Base-by-base conservation (phyloP, 2,888 invertebrate genomes). In the Aplocera efformata region DNA sequence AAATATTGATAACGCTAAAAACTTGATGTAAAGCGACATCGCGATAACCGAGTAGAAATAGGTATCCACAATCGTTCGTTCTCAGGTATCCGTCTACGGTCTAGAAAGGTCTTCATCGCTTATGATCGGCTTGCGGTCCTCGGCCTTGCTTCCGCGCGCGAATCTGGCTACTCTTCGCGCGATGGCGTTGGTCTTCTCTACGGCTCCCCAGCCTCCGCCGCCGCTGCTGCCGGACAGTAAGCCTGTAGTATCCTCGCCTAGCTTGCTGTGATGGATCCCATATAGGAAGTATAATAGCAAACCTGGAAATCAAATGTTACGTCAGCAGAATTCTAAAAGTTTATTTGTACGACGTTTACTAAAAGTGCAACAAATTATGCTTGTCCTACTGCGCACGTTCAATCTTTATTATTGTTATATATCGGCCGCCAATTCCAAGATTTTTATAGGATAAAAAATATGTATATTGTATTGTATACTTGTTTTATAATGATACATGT, bases 221-320 rank as follows among this genome's bases (percentile, higher is more conserved):
- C 66, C 67, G 46, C 70, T 64, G 1, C 82, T 79, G 6, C 79
- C 77, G 0, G 85, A 76, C 2, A 88, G 60, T 1, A 88, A 67
- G 1, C 89, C 86, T 0, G 86, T 77, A 1, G 83, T 83, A n/a
- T 88, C 86, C 44, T 88, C 91, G 23, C 94, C 93, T 57, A 95
- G 91, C 72, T 94, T 94, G 75, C 96, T 96, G 72, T 96, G 93
- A 66, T 94, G 94, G 45, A 96, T 94, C 3, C 96, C 96, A 71
- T 96, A 96, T 1, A 94, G 79, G 78, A 96, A 95, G 72, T 96
- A 96, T 4, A 96, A 91, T 13, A 95, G 79, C 71, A 96, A 88
- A 32, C 95, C 95, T 95, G 81, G 8, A 89, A 26, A 7, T 6
- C 20, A 4, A 32, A 27, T 7, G 10, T 13, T 32, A 8, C 6